Evolutionary conservation across 2,113 vertebrate genomes (phyloP).

Genomic region (Carettochelys insculpta): DNA sequence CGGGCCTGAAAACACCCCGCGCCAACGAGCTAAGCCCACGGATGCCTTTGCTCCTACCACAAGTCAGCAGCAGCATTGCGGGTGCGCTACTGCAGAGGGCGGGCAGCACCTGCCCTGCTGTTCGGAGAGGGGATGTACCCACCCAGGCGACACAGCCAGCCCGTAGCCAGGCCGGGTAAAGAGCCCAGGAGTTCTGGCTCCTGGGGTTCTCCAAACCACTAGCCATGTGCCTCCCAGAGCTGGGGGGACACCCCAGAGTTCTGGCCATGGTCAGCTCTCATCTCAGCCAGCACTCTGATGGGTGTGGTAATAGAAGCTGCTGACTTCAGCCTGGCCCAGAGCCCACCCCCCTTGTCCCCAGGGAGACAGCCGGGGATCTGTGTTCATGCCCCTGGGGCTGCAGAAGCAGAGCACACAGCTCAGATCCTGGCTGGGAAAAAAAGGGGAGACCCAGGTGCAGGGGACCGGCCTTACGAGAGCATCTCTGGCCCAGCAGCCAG

Average conservation of each 20-base stretch:
- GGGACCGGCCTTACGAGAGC: not conserved
- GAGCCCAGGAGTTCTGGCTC: not conserved
- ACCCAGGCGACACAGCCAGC: not conserved
- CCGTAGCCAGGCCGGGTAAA: not conserved
- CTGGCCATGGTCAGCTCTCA: not conserved
- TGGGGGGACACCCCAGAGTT: not conserved
- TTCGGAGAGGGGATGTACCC: not conserved
- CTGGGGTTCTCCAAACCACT: not conserved
- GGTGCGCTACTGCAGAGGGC: not conserved
- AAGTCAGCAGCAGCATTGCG: not conserved
- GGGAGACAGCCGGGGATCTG: not conserved
- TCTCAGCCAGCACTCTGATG: not conserved
- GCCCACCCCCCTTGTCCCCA: too few relatives aligned
- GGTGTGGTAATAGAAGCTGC: not conserved
- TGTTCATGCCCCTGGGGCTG: not conserved
- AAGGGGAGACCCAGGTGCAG: too few relatives aligned
- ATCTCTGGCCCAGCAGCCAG: not conserved
- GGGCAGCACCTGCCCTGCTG: not conserved
- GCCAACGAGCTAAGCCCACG: not conserved
- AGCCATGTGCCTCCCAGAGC: not conserved
- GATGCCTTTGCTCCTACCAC: not conserved
- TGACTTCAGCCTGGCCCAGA: not conserved
- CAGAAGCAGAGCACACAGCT: too few relatives aligned
- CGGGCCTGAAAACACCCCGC: not conserved
- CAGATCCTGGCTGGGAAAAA: too few relatives aligned